phyloP scores from a whole-genome alignment of 2,113 vertebrate genomes.

The Puntigrus tetrazona region DNA sequence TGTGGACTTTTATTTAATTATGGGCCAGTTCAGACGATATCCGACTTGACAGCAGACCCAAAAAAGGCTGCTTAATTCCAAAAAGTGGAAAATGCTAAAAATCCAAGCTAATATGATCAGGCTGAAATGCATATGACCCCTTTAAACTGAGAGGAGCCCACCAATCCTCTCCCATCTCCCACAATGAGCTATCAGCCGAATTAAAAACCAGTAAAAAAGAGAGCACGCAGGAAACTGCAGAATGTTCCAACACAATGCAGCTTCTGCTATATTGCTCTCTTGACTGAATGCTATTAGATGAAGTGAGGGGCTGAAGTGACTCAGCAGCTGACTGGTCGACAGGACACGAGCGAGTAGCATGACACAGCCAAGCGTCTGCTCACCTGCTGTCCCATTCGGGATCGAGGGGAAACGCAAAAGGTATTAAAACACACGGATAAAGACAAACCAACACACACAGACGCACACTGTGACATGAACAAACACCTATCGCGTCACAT shows the following conservation, averaged over 20 bases:
- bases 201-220: slow-evolving; percentile 49
- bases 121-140: slow-evolving; percentile 8
- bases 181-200: slow-evolving; percentile 57
- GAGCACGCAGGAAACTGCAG: slow-evolving; percentile 73
- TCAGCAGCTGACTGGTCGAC: slow-evolving; percentile 71
- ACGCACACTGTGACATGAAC: slow-evolving; percentile 53
- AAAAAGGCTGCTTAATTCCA: neutral
- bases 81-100: neutral
- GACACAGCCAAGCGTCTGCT: slow-evolving; percentile 78
- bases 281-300: slow-evolving; percentile 66
- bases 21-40: neutral
- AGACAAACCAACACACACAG: slow-evolving; percentile 56
- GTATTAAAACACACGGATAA: slow-evolving; percentile 75
- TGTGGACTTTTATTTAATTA: neutral
- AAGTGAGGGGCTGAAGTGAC: slow-evolving; percentile 72
- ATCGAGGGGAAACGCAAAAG: slow-evolving; percentile 73
- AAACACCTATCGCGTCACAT: slow-evolving; percentile 13
- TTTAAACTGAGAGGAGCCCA: slow-evolving; percentile 42
- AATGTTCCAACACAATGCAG: slow-evolving; percentile 62
- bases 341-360: slow-evolving; percentile 68
- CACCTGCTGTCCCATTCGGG: slow-evolving; percentile 83
- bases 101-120: neutral
- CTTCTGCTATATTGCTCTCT: slow-evolving; percentile 63
- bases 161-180: slow-evolving; percentile 46
- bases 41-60: neutral